Percentiles rank a stretch among this genome's conserved stretches.
phyloP scores from a whole-genome alignment of 1,140 invertebrate genomes.

The Brachionus manjavacas region DNA sequence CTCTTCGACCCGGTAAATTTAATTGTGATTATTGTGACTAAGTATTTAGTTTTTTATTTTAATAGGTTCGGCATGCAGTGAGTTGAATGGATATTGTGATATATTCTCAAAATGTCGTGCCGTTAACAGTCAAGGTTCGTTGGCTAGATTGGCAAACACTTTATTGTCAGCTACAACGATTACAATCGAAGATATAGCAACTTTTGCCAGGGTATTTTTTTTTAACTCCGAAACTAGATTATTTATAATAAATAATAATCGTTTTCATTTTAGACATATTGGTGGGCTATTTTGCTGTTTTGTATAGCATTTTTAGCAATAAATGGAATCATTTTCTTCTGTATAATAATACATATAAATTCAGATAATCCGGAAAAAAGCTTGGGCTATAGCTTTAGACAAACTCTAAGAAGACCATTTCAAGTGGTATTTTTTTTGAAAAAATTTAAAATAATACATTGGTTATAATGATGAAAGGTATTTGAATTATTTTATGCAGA shows the following conservation, averaged over 20 bases:
- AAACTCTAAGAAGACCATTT: background rate
- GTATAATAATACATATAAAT: background rate
- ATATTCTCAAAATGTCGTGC: conserved; percentile 93
- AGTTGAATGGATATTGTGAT: conserved; percentile 91
- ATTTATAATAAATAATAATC: too few species aligned
- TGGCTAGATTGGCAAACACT: conserved; percentile 90
- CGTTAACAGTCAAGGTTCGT: conserved; percentile 92
- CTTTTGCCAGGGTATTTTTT: background rate
- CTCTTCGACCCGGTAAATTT: conserved; percentile 23
- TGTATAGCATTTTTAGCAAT: background rate
- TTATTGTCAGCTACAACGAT: conserved; percentile 68
- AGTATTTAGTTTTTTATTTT: background rate
- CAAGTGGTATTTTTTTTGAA: background rate
- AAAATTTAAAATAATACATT: background rate
- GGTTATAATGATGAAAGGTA: too few species aligned
- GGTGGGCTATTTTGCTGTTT: conserved; percentile 17
- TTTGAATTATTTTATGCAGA: too few species aligned
- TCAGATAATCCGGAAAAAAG: conserved; percentile 37
- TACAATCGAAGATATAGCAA: background rate
- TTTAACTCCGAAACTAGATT: background rate
- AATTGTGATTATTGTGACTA: too few species aligned
- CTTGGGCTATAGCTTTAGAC: background rate
- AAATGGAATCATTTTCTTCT: conserved; percentile 18
- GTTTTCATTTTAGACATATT: background rate
- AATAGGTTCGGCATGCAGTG: conserved; percentile 89